Percentiles rank a stretch among this genome's conserved stretches.
These are phyloP conservation scores for Zaprionus camerounensis DNA, from an alignment of 1,140 invertebrate genomes.

Conservation along the genomic window DNA sequence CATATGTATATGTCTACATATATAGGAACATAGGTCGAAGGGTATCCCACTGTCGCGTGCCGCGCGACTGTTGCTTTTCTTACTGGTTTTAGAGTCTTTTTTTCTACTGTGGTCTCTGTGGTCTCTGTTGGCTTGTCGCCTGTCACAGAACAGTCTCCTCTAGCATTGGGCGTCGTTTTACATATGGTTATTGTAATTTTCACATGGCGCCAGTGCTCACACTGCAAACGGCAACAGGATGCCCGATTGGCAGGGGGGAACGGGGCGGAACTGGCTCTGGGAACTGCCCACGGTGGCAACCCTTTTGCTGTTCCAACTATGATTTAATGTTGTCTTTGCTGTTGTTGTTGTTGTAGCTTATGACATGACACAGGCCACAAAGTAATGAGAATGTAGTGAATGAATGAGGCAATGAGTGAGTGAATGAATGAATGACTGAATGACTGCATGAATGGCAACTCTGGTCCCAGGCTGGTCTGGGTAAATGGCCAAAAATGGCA, in stretches of 20 bases:
- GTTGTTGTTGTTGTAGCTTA: constrained; percentile 14
- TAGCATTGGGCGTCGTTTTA: constrained; percentile 55
- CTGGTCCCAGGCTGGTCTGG: constrained; percentile 6
- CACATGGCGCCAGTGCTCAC: constrained; percentile 54
- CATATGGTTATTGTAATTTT: constrained; percentile 75
- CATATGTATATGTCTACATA: no score
- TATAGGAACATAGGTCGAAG: no score
- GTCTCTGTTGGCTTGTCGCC: constrained; percentile 26
- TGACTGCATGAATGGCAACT: constrained; percentile 27
- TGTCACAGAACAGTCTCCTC: constrained; percentile 22
- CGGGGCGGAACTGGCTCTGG: constrained; percentile 11
- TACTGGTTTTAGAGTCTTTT: constrained; percentile 3
- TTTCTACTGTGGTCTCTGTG: constrained; percentile 12
- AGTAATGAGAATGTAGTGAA: constrained; percentile 63
- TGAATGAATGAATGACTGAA: constrained; percentile 35
- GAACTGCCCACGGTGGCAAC: constrained; percentile 36
- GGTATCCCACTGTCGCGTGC: no score
- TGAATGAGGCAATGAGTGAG: constrained; percentile 42
- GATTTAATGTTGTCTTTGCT: constrained; percentile 35
- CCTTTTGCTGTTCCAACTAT: constrained; percentile 65
- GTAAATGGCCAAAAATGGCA: constrained; percentile 46
- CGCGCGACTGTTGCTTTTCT: no score
- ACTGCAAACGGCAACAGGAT: constrained; percentile 24
- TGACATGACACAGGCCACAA: constrained; percentile 46
- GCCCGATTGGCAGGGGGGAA: constrained; percentile 3